Evolutionary conservation across 2,113 vertebrate species (phyloP), one percentile per base, ranked within the genome.

Genomic region (Sebastes schlegelii): DNA sequence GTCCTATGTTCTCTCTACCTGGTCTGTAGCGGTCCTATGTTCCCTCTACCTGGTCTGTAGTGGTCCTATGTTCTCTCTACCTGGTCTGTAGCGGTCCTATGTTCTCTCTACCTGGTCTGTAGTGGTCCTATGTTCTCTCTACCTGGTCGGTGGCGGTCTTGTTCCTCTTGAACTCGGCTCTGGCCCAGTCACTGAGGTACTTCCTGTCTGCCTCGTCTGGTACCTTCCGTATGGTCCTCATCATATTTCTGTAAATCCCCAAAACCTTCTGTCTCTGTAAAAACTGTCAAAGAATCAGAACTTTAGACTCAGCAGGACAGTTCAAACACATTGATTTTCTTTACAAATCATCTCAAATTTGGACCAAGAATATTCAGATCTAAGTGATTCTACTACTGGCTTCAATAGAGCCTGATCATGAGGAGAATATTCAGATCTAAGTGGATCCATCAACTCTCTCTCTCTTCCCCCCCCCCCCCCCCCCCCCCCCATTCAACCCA

Each of bases 131-230:
- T 26, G 26, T 26, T 26, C 26, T 26, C 26, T 26, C 26, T 26
- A 26, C 26, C 26, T 26, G 26, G 26, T 26, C 26, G 0, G 95
- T 97, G 14, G 95, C 95, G 1, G 57, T 90, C 77, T 96, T 97
- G 57, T 99, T 99, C 77, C 95, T 96, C 90, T 90, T 94, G 92
- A 99, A 99, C 84, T 99, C 98, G 5, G 95, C 95, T 77, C 97
- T 93, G 19, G 97, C 96, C 98, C 98, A 99, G 51, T 96, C 94
- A 77, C 82, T 89, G 11, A 99, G 86, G 51, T 97, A 97, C 45
- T 70, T 94, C 63, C 95, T 95, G 74, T 99, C 98, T 0, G 84
- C 83, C 52, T 96, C 95, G 0, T 90, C 84, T 0, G 98, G 98
- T 4, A 99, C 96, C 10, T 95, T 91, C 0, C 93, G 90, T 42